These are phyloP conservation scores for Habroteleia sp. DNA, from an alignment of 2,888 invertebrate species.

Conservation along the genomic window DNA sequence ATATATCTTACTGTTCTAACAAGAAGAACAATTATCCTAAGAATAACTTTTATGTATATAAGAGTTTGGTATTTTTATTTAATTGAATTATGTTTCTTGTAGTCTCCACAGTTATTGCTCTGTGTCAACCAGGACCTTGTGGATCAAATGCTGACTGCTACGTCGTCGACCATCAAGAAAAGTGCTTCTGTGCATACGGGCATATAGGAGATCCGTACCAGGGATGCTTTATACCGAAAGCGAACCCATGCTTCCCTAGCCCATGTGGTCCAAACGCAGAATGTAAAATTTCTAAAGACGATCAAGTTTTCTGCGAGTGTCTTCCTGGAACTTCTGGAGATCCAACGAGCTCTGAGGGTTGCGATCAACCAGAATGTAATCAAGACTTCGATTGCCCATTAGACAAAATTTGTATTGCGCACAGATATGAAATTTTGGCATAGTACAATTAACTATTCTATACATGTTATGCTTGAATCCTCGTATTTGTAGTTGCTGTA, in stretches of 20 bases:
- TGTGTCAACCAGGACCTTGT: slow-evolving; percentile 88
- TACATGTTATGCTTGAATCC: too few species aligned
- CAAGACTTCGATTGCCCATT: slow-evolving; percentile 88
- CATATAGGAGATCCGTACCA: slow-evolving; percentile 92
- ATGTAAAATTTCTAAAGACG: slow-evolving; percentile 70
- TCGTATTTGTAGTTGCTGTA: too few species aligned
- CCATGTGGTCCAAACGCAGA: slow-evolving; percentile 84
- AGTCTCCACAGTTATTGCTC: too few species aligned
- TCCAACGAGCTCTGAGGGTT: slow-evolving; percentile 83
- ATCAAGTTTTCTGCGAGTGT: slow-evolving; percentile 85
- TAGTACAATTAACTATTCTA: too few species aligned
- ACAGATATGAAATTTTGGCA: too few species aligned
- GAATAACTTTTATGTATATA: too few species aligned
- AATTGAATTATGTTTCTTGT: too few species aligned
- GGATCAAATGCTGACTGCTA: slow-evolving; percentile 91
- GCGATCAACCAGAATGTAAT: slow-evolving; percentile 87
- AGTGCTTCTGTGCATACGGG: slow-evolving; percentile 89
- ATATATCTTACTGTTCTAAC: too few species aligned
- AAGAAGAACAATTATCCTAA: too few species aligned
- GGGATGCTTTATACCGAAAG: slow-evolving; percentile 84
- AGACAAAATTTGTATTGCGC: slow-evolving; percentile 86
- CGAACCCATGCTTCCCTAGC: slow-evolving; percentile 75
- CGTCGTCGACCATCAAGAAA: slow-evolving; percentile 91
- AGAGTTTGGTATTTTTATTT: too few species aligned
- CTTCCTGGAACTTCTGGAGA: slow-evolving; percentile 87